These are phyloP conservation scores for Enteromius trimaculatus DNA, from an alignment of 2,797 vertebrate genomes.

Conservation along the genomic window DNA sequence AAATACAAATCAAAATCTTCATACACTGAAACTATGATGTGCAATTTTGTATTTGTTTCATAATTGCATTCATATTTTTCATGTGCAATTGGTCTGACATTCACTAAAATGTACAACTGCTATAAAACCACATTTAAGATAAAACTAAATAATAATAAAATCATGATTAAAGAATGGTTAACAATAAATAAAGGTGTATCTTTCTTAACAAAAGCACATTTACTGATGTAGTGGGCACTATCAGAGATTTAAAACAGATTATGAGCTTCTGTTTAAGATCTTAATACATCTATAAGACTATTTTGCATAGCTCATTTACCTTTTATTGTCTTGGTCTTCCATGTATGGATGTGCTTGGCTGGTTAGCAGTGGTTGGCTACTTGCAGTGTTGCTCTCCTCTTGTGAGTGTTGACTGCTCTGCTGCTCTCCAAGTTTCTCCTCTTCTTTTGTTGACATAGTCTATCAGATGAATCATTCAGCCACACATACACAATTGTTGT, in stretches of 20 bases:
- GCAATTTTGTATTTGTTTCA: background rate
- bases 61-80: background rate
- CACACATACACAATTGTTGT: background rate
- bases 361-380: background rate
- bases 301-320: background rate
- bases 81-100: background rate
- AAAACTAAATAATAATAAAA: too few species aligned
- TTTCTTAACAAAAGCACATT: background rate
- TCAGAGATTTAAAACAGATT: background rate
- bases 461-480: background rate
- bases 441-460: constrained; percentile 9
- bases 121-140: background rate
- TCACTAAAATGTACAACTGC: background rate
- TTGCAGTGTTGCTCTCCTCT: background rate
- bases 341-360: background rate
- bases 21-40: background rate
- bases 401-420: constrained; percentile 1
- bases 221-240: background rate
- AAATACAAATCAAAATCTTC: background rate
- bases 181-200: background rate
- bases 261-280: background rate
- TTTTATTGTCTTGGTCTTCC: constrained; percentile 2
- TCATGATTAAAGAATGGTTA: background rate
- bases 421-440: background rate
- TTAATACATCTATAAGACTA: background rate